Evolutionary conservation across 1,140 invertebrate species (phyloP), one percentile per base, ranked within the genome.

Genomic region (Hyles vespertilio): DNA sequence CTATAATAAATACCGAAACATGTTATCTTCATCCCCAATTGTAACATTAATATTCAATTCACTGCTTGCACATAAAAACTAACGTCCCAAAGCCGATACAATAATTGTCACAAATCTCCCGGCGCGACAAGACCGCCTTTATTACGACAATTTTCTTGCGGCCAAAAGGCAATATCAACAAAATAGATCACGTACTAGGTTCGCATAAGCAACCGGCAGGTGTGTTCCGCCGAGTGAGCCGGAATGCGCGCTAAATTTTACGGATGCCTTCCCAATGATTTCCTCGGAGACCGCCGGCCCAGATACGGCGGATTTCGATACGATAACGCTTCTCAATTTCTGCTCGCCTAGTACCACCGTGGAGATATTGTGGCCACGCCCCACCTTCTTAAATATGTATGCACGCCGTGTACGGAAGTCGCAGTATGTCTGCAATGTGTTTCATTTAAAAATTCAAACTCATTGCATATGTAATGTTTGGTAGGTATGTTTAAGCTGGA

Each of bases 221-320:
- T 84, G 72, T 70, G 75, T 78, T 78, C 71, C 77, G 76, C 76
- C 74, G 75, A 77, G 73, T 79, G 69, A 76, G 75, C 65, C 73
- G 77, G 75, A 79, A 78, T 81, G 80, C 66, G 78, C 84, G 82
- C 78, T 87, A 85, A 87, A 92, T 92, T 92, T 92, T 92, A 89
- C 91, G 84, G 90, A 91, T 91, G 91, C 91, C 92, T 92, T 92
- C 90, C 91, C 91, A 92, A 92, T 92, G 91, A 92, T 92, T 92
- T 92, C 92, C 92, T 92, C 89, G 76, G 91, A 92, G 92, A 92
- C 85, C 81, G 72, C 80, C 80, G 77, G 74, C 72, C 77, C 74
- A 81, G 81, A 84, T 84, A 81, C 79, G 63, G 70, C 68, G 76
- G 81, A 82, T 81, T 84, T 78, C 78, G 77, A 84, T 84, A 82